Base-by-base conservation (phyloP, 2,797 vertebrate species). In the Sciurus carolinensis region DNA sequence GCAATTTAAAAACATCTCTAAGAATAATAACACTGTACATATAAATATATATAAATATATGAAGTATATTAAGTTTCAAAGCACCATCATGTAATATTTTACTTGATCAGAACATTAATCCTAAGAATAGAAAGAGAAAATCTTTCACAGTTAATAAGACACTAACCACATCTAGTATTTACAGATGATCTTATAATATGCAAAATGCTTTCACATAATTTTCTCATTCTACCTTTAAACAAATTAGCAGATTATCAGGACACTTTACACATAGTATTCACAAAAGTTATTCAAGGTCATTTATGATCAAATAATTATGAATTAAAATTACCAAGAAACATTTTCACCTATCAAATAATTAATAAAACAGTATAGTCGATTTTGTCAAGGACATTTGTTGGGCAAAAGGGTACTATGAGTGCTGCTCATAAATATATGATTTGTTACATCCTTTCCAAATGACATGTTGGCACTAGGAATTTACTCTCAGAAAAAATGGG, bases 311-410 rank as follows among this genome's bases (percentile, higher is more conserved):
- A 89, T 30, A 87, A 87, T 26, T 94, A 97, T 39, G 84, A 94
- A 96, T 91, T 87, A 90, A 89, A 96, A 93, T 93, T 36, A 83
- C 14, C 26, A 90, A 92, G 71, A 94, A 92, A 33, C 2, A 67
- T 96, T 96, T 97, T 91, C 10, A 85, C 50, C 52, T 83, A n/a
- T 62, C 64, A 62, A 91, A 80, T 94, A 94, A 87, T 33, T 85
- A 67, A 96, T 69, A 62, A 73, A 92, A 71, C 12, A 39, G 71
- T 66, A 54, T 0, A 3, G 14, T 90, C 59, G 62, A 17, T 90
- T 93, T 97, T 71, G 17, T 93, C 14, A 42, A 92, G 84, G 93
- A 7, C n/a, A 30, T 30, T 14, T 69, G 24, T 62, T 85, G 54
- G 54, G 33, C 12, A 73, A 92, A 87, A 54, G 50, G 44, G 0